A percentile compares a stretch with the other conserved stretches of the same genome.
Evolutionary conservation across 2,797 vertebrate genomes (phyloP).

Genomic region (Steatocranus sp.): DNA sequence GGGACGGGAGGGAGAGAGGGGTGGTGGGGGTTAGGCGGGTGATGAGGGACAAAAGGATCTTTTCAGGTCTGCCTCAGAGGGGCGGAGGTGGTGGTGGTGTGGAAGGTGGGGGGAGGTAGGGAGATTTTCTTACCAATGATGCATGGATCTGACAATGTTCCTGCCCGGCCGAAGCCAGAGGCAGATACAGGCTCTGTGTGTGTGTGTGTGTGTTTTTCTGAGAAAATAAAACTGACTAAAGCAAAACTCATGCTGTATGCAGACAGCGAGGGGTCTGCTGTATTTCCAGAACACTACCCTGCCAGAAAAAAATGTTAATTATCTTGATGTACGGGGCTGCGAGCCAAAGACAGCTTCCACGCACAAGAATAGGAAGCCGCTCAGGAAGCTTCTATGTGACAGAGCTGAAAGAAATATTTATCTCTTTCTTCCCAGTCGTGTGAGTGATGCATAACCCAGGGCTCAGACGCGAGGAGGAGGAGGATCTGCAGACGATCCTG

Average conservation of each 20-base stretch:
- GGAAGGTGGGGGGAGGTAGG: constrained; percentile 17
- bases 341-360: constrained; percentile 12
- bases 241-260: background rate
- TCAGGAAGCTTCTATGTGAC: constrained; percentile 66
- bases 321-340: constrained; percentile 1
- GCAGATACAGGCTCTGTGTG: constrained; percentile 41
- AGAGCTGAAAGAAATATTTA: constrained; percentile 73
- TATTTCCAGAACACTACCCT: background rate
- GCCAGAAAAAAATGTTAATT: constrained; percentile 11
- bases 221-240: constrained; percentile 24
- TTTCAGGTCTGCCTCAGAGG: constrained; percentile 70
- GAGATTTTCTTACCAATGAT: constrained; percentile 80
- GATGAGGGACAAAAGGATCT: constrained; percentile 77
- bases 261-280: background rate
- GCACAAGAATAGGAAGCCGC: constrained; percentile 46
- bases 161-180: constrained; percentile 60
- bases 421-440: constrained; percentile 51
- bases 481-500: constrained; percentile 33
- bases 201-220: background rate
- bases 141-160: constrained; percentile 79
- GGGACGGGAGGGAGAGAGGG: background rate
- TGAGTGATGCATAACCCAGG: constrained; percentile 66
- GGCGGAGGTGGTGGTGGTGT: constrained; percentile 37
- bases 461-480: constrained; percentile 40
- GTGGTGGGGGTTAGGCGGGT: constrained; percentile 26